Evolutionary conservation across 2,113 vertebrate species (phyloP).

Genomic region (Aviceda subcristata): DNA sequence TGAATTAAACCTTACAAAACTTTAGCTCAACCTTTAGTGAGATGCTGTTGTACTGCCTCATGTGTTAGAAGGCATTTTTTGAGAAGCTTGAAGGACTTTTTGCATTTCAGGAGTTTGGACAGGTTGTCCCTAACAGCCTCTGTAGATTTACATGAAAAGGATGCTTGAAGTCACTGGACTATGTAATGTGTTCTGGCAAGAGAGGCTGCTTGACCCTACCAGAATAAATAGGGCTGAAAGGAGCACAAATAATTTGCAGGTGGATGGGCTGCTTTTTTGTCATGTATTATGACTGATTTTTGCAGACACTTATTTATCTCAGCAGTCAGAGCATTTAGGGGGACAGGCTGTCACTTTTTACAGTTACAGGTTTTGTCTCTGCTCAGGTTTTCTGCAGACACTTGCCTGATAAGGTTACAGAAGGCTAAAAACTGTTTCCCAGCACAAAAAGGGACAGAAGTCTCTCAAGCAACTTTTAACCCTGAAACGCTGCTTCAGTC

Average conservation of each 20-base stretch:
- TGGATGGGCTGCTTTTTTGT: not conserved
- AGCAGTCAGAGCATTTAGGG: not conserved
- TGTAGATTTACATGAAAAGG: not conserved
- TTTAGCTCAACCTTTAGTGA: not conserved
- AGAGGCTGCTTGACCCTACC: not conserved
- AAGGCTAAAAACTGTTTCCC: not conserved
- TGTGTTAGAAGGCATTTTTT: not conserved
- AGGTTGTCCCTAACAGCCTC: not conserved
- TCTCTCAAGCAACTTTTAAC: not conserved
- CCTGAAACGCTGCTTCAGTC: not conserved
- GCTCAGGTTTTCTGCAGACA: not conserved
- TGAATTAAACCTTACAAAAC: not conserved
- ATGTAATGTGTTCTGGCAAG: not conserved
- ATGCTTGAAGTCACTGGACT: not conserved
- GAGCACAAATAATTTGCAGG: not conserved
- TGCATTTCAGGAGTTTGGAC: conserved; percentile 35
- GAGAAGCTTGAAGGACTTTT: not conserved
- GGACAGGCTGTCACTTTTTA: not conserved
- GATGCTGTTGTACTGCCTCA: not conserved
- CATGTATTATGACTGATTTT: not conserved
- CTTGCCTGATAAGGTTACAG: not conserved
- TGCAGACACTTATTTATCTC: not conserved
- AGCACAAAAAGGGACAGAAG: not conserved
- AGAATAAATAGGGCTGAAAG: not conserved
- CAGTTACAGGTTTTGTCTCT: not conserved